A percentile compares a stretch with the other conserved stretches of the same genome.
Evolutionary conservation across 2,797 vertebrate species (phyloP).

Genomic region (Acrocephalus scirpaceus): DNA sequence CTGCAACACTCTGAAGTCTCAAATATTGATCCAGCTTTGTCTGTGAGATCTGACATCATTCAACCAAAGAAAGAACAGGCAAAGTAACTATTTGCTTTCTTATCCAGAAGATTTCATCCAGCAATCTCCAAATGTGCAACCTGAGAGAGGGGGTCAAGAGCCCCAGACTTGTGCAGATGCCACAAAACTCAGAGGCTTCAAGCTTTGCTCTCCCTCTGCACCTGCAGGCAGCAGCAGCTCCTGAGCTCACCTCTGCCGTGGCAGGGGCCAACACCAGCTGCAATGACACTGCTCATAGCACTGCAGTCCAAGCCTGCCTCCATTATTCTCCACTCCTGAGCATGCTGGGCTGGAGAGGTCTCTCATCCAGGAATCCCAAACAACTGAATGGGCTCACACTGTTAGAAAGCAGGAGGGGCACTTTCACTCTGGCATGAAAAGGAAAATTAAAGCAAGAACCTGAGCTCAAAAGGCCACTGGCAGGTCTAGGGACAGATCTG

Average conservation of each 20-base stretch:
- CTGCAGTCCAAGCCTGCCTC: not conserved
- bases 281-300: not conserved
- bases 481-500: not conserved
- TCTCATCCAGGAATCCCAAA: not conserved
- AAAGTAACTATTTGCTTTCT: not conserved
- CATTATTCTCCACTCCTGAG: not conserved
- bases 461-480: not conserved
- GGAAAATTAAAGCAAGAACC: not conserved
- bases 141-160: not conserved
- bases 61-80: not conserved
- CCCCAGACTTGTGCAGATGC: not conserved
- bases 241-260: fast-evolving
- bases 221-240: not conserved
- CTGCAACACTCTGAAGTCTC: not conserved
- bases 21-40: not conserved
- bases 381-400: not conserved
- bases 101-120: not conserved
- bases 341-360: not conserved
- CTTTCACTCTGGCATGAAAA: not conserved
- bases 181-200: not conserved
- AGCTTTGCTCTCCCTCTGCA: not conserved
- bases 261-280: not conserved
- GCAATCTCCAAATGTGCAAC: not conserved
- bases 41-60: not conserved
- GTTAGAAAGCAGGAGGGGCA: not conserved